Evolutionary conservation across 2,888 invertebrate species (phyloP).

Genomic region (Phortica okadai): DNA sequence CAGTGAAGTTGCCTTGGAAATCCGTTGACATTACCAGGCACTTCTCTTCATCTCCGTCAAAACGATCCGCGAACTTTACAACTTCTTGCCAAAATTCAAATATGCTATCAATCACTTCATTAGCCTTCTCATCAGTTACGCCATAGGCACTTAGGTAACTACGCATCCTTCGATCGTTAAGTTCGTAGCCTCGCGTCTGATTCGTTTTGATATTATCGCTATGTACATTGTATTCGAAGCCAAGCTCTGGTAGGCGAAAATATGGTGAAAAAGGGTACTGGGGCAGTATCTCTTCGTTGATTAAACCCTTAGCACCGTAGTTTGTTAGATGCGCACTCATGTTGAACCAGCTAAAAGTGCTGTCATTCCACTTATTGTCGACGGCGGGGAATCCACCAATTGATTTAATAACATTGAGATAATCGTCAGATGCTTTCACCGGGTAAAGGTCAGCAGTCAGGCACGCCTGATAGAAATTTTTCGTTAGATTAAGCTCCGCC

Average conservation of each 20-base stretch:
- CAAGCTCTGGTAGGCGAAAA: slow-evolving; percentile 69
- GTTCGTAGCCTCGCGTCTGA: slow-evolving; percentile 61
- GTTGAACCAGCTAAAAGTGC: slow-evolving; percentile 72
- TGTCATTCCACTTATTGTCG: slow-evolving; percentile 61
- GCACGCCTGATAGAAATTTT: slow-evolving; percentile 65
- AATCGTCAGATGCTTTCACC: slow-evolving; percentile 60
- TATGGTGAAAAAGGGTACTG: slow-evolving; percentile 67
- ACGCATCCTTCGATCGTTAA: slow-evolving; percentile 67
- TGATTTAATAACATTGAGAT: slow-evolving; percentile 62
- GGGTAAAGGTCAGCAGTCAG: slow-evolving; percentile 63
- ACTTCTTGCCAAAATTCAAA: slow-evolving; percentile 65
- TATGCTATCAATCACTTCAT: slow-evolving; percentile 56
- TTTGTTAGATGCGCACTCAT: slow-evolving; percentile 72
- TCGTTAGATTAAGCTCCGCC: slow-evolving; percentile 61
- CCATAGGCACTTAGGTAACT: slow-evolving; percentile 61
- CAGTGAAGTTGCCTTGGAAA: neutral
- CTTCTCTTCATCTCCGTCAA: slow-evolving; percentile 49
- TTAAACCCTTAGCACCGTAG: slow-evolving; percentile 59
- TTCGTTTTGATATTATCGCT: slow-evolving; percentile 68
- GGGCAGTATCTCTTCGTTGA: slow-evolving; percentile 58
- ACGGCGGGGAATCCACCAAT: slow-evolving; percentile 74
- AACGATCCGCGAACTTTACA: slow-evolving; percentile 50
- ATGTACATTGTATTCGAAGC: slow-evolving; percentile 68
- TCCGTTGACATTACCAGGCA: slow-evolving; percentile 42
- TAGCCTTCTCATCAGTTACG: slow-evolving; percentile 53